phyloP scores from a whole-genome alignment of 2,797 vertebrate genomes.

The Cossypha dichroa region DNA sequence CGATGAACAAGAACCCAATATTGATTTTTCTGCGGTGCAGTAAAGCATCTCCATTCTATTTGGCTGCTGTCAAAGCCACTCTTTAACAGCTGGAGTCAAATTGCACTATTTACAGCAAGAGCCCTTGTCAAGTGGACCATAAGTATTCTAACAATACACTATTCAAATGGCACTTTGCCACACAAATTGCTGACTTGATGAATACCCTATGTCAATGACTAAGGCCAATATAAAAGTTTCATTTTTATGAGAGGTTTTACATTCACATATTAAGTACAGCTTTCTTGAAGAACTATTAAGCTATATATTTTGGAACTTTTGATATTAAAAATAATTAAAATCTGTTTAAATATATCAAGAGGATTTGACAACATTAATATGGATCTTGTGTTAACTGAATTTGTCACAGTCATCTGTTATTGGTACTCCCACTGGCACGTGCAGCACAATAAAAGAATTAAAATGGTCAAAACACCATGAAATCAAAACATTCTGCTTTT shows the following conservation, averaged over 20 bases:
- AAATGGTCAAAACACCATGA: slow-evolving; percentile 75
- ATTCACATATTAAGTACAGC: slow-evolving; percentile 73
- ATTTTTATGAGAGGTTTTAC: slow-evolving; percentile 77
- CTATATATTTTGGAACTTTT: slow-evolving; percentile 63
- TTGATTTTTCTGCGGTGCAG: slow-evolving; percentile 95
- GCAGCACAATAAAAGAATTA: slow-evolving; percentile 73
- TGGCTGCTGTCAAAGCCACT: slow-evolving; percentile 95
- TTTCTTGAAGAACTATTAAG: slow-evolving; percentile 72
- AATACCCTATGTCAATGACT: slow-evolving; percentile 78
- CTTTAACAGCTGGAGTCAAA: slow-evolving; percentile 99
- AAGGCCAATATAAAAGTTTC: slow-evolving; percentile 79
- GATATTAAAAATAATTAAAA: slow-evolving; percentile 79
- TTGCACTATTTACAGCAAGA: slow-evolving; percentile 98
- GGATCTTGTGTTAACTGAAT: slow-evolving; percentile 80
- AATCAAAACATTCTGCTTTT: slow-evolving; percentile 78
- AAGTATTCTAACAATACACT: slow-evolving; percentile 85
- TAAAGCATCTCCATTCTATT: slow-evolving; percentile 88
- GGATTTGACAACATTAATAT: slow-evolving; percentile 80
- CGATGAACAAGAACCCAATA: slow-evolving; percentile 91
- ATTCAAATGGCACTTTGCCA: slow-evolving; percentile 86
- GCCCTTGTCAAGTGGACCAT: slow-evolving; percentile 87
- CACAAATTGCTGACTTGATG: slow-evolving; percentile 85
- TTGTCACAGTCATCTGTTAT: slow-evolving; percentile 78
- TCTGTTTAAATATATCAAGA: slow-evolving; percentile 78
- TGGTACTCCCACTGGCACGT: slow-evolving; percentile 76